Evolutionary conservation across 2,888 invertebrate genomes (phyloP), one percentile per base, ranked within the genome.

Genomic region (Dasysyrphus tricinctus): DNA sequence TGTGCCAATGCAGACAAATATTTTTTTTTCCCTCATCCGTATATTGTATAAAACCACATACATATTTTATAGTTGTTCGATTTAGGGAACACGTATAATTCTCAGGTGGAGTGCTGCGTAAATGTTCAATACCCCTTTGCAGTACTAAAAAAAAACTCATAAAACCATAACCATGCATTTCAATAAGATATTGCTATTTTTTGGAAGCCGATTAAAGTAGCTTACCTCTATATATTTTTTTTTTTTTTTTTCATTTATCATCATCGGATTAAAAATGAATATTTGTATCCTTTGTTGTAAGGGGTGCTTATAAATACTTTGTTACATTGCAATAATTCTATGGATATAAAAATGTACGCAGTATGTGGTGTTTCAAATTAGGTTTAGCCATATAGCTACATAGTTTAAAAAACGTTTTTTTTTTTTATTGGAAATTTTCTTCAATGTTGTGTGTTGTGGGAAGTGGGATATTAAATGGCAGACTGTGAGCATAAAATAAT

Each of bases 51-150:
- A 32, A 32, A 32, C 32, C 32, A 32, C 32, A 47, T 32, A 19
- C 11, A 11, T 1, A 9, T 44, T 47, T 63, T 29, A 44, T 44
- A 9, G 29, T 32, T 65, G 14, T 16, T 65, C 44, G 63, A 65
- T 65, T 47, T 16, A 42, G 32, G 16, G 11, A 42, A 63, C 24
- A 42, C n/a, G 24, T 44, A 24, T 24, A 63, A 44, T 63, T 42
- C n/a, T 63, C 42, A 63, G 42, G 63, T 63, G 63, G 63, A 63
- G 44, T 24, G 14, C 24, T 63, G 8, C n/a, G 24, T 8, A 29
- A 59, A 59, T 39, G 8, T 5, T 14, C 2, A 24, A 12, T n/a
- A 32, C 63, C 63, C 44, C 29, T 44, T 63, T 61, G 14, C 24
- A 9, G 6, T 42, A 8, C 24, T 44, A 44, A 12, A 5, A 4